These are phyloP conservation scores for Heteromormyrus szaboi DNA, from an alignment of 2,797 vertebrate species.

Conservation along the genomic window DNA sequence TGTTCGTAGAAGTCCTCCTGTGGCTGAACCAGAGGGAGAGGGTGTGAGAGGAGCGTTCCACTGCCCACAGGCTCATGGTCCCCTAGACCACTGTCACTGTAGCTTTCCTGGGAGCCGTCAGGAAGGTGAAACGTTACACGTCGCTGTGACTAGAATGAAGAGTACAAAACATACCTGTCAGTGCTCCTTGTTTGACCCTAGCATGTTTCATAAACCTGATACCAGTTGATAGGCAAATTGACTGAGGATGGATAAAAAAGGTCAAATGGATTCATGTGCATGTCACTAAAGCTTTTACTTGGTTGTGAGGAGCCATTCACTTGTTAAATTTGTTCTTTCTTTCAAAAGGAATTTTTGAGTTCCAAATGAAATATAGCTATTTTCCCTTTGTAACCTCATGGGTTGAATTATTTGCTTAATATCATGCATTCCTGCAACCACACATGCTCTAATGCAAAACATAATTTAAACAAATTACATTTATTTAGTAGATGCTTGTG, in stretches of 20 bases:
- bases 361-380: not conserved
- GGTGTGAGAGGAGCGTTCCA: constrained; percentile 96
- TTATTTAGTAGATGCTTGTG: not conserved
- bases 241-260: not conserved
- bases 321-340: not conserved
- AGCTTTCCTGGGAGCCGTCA: constrained; percentile 98
- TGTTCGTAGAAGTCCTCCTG: constrained; percentile 98
- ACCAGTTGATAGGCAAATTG: not conserved
- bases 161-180: constrained; percentile 87
- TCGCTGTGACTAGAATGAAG: constrained; percentile 95
- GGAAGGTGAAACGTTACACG: constrained; percentile 99
- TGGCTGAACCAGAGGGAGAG: constrained; percentile 99
- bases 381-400: not conserved
- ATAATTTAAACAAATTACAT: not conserved
- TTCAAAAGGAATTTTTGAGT: not conserved
- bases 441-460: not conserved
- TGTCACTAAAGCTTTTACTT: not conserved
- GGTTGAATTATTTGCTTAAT: not conserved
- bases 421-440: not conserved
- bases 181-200: constrained; percentile 56
- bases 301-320: not conserved
- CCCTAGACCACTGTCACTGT: constrained; percentile 98
- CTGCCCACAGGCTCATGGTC: constrained; percentile 95
- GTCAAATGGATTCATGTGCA: not conserved
- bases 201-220: not conserved